phyloP scores from a whole-genome alignment of 2,113 vertebrate species.

The Accipiter virgatus region DNA sequence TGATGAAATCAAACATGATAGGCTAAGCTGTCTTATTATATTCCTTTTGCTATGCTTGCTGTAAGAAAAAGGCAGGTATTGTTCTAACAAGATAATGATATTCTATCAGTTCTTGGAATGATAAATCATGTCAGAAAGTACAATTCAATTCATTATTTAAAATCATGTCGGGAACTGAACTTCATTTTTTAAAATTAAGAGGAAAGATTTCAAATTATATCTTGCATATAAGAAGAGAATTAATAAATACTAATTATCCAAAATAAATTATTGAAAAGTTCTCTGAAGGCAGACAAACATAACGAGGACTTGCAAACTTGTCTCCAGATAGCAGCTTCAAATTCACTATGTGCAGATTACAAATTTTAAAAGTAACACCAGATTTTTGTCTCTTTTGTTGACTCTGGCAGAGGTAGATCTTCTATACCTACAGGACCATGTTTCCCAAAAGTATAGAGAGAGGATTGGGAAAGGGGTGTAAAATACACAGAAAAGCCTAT shows the following conservation, averaged over 20 bases:
- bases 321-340: not conserved
- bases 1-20: conserved; percentile 1
- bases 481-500: not conserved
- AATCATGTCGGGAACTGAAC: conserved; percentile 13
- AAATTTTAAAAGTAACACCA: not conserved
- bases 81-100: not conserved
- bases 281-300: not conserved
- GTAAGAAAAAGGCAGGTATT: not conserved
- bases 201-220: not conserved
- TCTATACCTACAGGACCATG: not conserved
- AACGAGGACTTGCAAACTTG: not conserved
- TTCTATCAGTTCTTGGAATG: not conserved
- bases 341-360: not conserved
- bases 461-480: not conserved
- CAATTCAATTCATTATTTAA: conserved; percentile 26
- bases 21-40: not conserved
- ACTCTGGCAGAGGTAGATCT: not conserved
- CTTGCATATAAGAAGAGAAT: not conserved
- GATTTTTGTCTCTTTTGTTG: not conserved
- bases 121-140: conserved; percentile 26
- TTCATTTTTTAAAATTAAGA: conserved; percentile 30
- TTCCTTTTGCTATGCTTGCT: not conserved
- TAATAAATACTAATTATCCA: not conserved
- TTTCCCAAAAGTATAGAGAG: not conserved
- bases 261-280: conserved; percentile 7